phyloP scores from a whole-genome alignment of 2,113 vertebrate genomes.

The Tupaia tana region DNA sequence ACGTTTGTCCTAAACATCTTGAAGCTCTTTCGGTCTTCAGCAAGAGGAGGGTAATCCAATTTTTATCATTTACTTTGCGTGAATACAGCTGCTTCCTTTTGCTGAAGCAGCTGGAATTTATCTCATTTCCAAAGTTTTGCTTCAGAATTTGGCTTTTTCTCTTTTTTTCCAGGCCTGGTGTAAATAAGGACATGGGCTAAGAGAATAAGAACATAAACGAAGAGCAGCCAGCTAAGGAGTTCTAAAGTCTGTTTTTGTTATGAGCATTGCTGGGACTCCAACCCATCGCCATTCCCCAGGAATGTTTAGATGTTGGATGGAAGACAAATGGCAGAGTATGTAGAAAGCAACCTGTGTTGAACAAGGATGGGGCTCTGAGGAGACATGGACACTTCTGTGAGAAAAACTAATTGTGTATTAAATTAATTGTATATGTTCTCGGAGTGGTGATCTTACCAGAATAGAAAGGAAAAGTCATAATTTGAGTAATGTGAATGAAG shows the following conservation, averaged over 20 bases:
- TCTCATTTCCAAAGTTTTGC: slow-evolving; percentile 74
- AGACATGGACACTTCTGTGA: neutral
- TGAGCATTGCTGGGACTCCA: neutral
- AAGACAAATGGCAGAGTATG: neutral
- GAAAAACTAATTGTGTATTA: neutral
- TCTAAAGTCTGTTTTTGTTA: slow-evolving; percentile 54
- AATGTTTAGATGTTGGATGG: slow-evolving; percentile 34
- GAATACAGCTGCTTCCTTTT: slow-evolving; percentile 79
- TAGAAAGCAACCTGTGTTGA: slow-evolving; percentile 22
- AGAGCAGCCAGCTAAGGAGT: slow-evolving; percentile 28
- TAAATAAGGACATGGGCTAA: slow-evolving; percentile 78
- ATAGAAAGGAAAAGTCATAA: neutral
- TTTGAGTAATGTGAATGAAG: neutral
- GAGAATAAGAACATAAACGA: slow-evolving; percentile 67
- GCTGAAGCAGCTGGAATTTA: slow-evolving; percentile 79
- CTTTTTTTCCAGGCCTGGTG: slow-evolving; percentile 64
- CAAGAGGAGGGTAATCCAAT: slow-evolving; percentile 43
- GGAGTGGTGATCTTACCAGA: neutral
- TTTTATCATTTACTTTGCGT: slow-evolving; percentile 62
- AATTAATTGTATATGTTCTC: neutral
- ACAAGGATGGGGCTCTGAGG: neutral
- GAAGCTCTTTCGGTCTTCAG: slow-evolving; percentile 63
- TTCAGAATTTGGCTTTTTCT: slow-evolving; percentile 75
- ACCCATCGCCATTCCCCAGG: slow-evolving; percentile 32
- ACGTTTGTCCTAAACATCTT: slow-evolving; percentile 67